phyloP scores from a whole-genome alignment of 2,113 vertebrate genomes.

The Xiphias gladius region DNA sequence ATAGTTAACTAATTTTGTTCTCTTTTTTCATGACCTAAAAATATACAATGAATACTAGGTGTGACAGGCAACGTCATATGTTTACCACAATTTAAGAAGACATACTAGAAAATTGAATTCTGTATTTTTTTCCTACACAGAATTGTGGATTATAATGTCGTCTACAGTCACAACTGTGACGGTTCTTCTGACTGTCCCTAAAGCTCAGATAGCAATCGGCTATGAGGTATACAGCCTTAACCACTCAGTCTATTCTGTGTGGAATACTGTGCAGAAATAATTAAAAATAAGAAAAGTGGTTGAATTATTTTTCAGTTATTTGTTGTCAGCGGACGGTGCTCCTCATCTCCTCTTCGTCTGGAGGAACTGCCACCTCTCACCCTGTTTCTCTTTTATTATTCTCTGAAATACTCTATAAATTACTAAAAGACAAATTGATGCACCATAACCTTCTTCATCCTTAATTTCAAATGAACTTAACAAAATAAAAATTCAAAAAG shows the following conservation, averaged over 20 bases:
- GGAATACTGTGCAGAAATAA: neutral
- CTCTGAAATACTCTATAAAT: neutral
- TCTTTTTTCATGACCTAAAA: neutral
- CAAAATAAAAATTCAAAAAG: neutral
- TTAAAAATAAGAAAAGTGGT: neutral
- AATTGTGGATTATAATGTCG: neutral
- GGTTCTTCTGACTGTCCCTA: neutral
- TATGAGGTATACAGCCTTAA: neutral
- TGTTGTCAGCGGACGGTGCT: neutral
- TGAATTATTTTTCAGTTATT: neutral
- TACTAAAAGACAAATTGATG: neutral
- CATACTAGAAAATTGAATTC: neutral
- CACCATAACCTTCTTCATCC: neutral
- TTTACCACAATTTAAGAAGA: neutral
- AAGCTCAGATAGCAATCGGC: neutral
- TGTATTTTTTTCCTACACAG: neutral
- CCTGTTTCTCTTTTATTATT: neutral
- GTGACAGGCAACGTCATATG: neutral
- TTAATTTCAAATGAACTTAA: neutral
- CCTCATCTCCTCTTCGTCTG: neutral
- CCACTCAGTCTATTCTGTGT: neutral
- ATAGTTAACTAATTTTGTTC: neutral
- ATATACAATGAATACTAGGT: neutral
- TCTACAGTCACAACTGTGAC: neutral
- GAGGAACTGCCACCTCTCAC: too few relatives aligned